These are phyloP conservation scores for Celastrina argiolus DNA, from an alignment of 2,888 invertebrate genomes.

Conservation along the genomic window DNA sequence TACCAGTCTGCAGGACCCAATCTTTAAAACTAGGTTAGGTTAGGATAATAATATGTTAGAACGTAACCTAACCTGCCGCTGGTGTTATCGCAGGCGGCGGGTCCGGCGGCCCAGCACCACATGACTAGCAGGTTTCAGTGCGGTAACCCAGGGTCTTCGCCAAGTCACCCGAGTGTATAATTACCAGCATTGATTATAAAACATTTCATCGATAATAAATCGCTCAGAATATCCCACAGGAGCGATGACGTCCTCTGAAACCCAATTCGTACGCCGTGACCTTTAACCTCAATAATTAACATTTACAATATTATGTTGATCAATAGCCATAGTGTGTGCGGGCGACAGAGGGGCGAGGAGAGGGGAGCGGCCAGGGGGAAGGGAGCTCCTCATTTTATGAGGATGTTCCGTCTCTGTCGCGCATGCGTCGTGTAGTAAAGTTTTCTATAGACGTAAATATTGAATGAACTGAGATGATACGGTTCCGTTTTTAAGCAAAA, in stretches of 20 bases:
- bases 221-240: background rate
- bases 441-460: background rate
- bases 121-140: too few species aligned
- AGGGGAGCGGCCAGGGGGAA: background rate
- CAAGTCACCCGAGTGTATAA: too few species aligned
- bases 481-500: too few species aligned
- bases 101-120: too few species aligned
- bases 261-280: background rate
- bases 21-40: too few species aligned
- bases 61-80: too few species aligned
- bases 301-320: constrained; percentile 7
- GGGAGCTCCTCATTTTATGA: constrained; percentile 23
- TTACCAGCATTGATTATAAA: too few species aligned
- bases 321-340: background rate
- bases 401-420: constrained; percentile 1
- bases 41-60: too few species aligned
- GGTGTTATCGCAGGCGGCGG: too few species aligned
- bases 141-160: too few species aligned
- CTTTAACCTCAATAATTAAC: constrained; percentile 5
- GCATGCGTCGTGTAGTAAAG: constrained; percentile 18
- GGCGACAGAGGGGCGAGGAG: background rate
- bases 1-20: too few species aligned
- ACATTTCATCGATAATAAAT: too few species aligned
- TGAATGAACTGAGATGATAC: background rate
- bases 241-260: background rate